Percentiles rank a stretch among this genome's conserved stretches.
Conservation (phyloP, 92 coral and sea anemone genomes). For the Phenganax subtilis region DNA sequence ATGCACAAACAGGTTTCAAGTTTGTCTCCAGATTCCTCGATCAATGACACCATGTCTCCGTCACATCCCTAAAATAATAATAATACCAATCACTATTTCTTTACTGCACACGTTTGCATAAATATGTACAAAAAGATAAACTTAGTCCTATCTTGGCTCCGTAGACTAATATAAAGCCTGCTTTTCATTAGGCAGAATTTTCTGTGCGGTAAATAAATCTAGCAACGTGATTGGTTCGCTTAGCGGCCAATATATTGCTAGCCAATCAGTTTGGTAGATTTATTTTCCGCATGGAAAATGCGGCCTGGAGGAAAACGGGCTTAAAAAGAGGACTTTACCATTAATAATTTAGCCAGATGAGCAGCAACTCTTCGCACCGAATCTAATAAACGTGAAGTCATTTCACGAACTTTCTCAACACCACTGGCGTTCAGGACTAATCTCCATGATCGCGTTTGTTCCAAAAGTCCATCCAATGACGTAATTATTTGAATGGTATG, state of each 20-base stretch:
- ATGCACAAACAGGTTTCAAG: constrained; percentile 44
- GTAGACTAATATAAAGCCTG: too few relatives aligned
- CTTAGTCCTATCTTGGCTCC: too few relatives aligned
- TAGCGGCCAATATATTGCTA: too few relatives aligned
- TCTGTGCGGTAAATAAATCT: too few relatives aligned
- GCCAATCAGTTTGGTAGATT: too few relatives aligned
- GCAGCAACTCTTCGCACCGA: constrained; percentile 38
- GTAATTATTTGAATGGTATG: constrained; percentile 37
- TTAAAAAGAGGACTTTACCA: constrained; percentile 17
- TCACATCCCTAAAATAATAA: constrained; percentile 29
- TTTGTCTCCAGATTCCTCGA: constrained; percentile 31
- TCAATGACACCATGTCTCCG: constrained; percentile 33
- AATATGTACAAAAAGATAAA: too few relatives aligned
- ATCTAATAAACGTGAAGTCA: constrained; percentile 34
- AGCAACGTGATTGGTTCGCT: too few relatives aligned
- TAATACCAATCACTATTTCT: neutral
- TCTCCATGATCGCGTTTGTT: constrained; percentile 42
- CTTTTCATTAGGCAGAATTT: too few relatives aligned
- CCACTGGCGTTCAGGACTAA: constrained; percentile 27
- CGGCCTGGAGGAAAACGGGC: too few relatives aligned
- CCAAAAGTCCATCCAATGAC: constrained; percentile 42
- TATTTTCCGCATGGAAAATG: too few relatives aligned
- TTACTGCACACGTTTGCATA: neutral
- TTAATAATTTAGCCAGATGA: constrained; percentile 27
- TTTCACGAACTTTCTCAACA: constrained; percentile 24